These are phyloP conservation scores for Drosophila paramelanica DNA, from an alignment of 2,888 invertebrate genomes.

Conservation along the genomic window DNA sequence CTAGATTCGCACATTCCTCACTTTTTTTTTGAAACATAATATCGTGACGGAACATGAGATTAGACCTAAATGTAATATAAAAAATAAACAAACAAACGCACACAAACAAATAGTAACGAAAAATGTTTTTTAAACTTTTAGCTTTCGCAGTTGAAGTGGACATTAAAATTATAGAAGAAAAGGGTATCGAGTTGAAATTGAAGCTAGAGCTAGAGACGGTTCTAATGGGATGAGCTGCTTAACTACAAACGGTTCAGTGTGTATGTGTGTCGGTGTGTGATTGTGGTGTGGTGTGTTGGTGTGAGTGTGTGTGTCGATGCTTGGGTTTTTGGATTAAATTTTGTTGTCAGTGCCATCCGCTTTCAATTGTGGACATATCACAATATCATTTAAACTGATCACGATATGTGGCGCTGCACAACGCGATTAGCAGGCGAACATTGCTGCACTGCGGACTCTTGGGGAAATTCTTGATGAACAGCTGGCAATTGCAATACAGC, in stretches of 20 bases:
- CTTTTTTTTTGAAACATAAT: constrained; percentile 29
- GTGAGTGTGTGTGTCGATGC: constrained; percentile 29
- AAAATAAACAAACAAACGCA: constrained; percentile 55
- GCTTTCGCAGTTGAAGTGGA: constrained; percentile 26
- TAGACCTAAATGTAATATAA: constrained; percentile 41
- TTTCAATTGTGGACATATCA: constrained; percentile 40
- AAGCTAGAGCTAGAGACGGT: constrained; percentile 41
- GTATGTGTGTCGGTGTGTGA: constrained; percentile 3
- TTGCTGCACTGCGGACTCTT: constrained; percentile 87
- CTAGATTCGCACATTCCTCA: constrained; percentile 16
- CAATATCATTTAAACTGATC: constrained; percentile 81
- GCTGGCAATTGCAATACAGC: constrained; percentile 90
- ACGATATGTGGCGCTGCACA: constrained; percentile 81
- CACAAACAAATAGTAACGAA: constrained; percentile 55
- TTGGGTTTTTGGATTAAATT: constrained; percentile 9
- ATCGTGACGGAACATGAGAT: constrained; percentile 58
- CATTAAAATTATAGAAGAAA: constrained; percentile 14
- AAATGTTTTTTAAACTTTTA: constrained; percentile 33
- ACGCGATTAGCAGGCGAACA: constrained; percentile 82
- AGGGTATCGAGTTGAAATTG: constrained; percentile 36
- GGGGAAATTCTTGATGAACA: constrained; percentile 89
- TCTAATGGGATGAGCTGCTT: constrained; percentile 36
- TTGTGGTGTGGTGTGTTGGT: constrained; percentile 15
- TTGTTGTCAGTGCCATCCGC: constrained; percentile 57
- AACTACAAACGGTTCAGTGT: constrained; percentile 39